A percentile compares a stretch with the other conserved stretches of the same genome.
Evolutionary conservation across 2,888 invertebrate genomes (phyloP).

Genomic region (Agriotes lineatus): DNA sequence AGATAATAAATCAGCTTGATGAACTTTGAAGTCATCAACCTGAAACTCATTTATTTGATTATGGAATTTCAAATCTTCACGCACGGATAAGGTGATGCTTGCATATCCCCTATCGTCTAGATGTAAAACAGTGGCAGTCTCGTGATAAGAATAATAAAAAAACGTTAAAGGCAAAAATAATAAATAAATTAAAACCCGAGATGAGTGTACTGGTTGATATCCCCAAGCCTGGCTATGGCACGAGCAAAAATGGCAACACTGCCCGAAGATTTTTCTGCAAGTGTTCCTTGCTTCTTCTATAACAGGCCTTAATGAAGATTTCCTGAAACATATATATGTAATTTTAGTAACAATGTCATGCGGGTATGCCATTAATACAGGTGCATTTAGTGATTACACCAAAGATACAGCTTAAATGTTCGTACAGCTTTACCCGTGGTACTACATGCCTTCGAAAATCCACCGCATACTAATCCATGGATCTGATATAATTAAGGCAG

Average conservation of each 20-base stretch:
- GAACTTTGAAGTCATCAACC: too few relatives aligned
- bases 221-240: neutral
- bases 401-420: neutral
- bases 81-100: too few relatives aligned
- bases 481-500: neutral
- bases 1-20: too few relatives aligned
- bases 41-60: too few relatives aligned
- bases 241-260: neutral
- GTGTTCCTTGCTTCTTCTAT: neutral
- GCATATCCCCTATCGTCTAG: too few relatives aligned
- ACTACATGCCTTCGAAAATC: neutral
- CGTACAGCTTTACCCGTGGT: neutral
- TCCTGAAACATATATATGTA: neutral
- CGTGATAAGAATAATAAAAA: too few relatives aligned
- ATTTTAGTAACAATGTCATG: neutral
- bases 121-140: too few relatives aligned
- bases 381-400: neutral
- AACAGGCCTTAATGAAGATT: neutral
- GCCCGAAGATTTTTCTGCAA: neutral
- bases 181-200: too few relatives aligned
- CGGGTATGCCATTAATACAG: neutral
- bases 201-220: neutral
- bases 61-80: too few relatives aligned
- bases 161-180: too few relatives aligned
- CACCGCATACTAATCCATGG: neutral